These are phyloP conservation scores for Busseola fusca DNA, from an alignment of 2,888 invertebrate species.

Conservation along the genomic window DNA sequence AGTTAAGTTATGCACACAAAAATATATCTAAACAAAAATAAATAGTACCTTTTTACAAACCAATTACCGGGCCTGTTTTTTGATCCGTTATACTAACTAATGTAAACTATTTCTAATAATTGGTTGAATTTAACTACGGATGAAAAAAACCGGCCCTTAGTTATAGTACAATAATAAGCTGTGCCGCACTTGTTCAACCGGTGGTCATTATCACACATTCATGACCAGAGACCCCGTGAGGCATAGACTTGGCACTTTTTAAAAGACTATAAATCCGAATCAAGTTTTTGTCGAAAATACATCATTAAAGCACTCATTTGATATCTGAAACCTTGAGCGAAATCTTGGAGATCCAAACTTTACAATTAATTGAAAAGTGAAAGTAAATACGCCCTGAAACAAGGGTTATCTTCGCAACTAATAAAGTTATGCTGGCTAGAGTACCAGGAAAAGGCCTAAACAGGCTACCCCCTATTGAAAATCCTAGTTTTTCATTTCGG, in stretches of 20 bases:
- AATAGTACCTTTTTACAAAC: not conserved
- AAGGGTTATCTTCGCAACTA: conserved; percentile 19
- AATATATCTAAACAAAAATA: not conserved
- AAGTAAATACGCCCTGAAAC: conserved; percentile 38
- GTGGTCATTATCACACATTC: conserved; percentile 29
- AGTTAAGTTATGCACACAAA: no score
- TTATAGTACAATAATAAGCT: not conserved
- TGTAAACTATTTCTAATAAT: no score
- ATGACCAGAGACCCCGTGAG: conserved; percentile 22
- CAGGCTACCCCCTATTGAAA: not conserved
- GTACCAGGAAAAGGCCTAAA: no score
- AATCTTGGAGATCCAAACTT: conserved; percentile 30
- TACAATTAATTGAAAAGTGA: conserved; percentile 38
- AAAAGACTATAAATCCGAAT: not conserved
- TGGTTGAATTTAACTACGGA: no score
- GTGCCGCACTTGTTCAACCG: conserved; percentile 14
- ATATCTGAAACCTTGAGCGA: conserved; percentile 30
- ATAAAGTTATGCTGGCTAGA: not conserved
- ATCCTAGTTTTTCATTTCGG: not conserved
- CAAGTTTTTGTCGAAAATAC: not conserved
- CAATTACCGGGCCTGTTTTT: not conserved
- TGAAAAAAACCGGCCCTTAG: no score
- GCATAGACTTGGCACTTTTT: conserved; percentile 8
- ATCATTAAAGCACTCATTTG: conserved; percentile 40
- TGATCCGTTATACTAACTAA: no score